These are phyloP conservation scores for Lepidochrysops patricia DNA, from an alignment of 2,888 invertebrate genomes.

Conservation along the genomic window DNA sequence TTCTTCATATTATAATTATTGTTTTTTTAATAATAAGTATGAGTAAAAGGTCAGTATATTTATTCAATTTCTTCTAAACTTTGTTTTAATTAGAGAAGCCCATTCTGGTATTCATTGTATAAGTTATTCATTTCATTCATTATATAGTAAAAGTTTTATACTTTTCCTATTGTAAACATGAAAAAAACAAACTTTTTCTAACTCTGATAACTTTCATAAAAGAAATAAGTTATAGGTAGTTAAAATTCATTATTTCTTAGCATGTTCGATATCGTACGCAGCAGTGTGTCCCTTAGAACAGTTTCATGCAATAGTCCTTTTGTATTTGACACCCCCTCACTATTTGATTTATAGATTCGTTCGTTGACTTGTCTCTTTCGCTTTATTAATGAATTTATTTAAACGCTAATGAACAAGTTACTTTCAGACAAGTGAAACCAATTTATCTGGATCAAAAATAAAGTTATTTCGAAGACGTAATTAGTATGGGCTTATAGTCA, in stretches of 20 bases:
- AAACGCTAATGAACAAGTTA: slow-evolving; percentile 71
- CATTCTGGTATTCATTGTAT: too few relatives aligned
- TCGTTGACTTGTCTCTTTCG: slow-evolving; percentile 64
- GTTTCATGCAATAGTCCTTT: slow-evolving; percentile 53
- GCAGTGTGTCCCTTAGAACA: slow-evolving; percentile 17
- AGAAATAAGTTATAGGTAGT: too few relatives aligned
- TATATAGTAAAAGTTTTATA: too few relatives aligned
- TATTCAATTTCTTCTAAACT: too few relatives aligned
- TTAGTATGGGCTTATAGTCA: slow-evolving; percentile 2
- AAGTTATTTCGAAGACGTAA: slow-evolving; percentile 28
- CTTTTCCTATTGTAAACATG: too few relatives aligned
- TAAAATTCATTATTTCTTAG: background rate
- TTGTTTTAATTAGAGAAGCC: too few relatives aligned
- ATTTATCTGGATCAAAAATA: slow-evolving; percentile 57
- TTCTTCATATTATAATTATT: too few relatives aligned
- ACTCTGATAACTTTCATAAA: too few relatives aligned
- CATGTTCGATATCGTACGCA: background rate
- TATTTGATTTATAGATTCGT: slow-evolving; percentile 72
- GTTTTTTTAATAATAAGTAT: too few relatives aligned
- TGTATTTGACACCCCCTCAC: slow-evolving; percentile 70
- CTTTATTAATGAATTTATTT: slow-evolving; percentile 74
- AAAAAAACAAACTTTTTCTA: too few relatives aligned
- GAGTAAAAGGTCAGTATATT: too few relatives aligned
- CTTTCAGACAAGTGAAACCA: slow-evolving; percentile 67
- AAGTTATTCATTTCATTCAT: too few relatives aligned